Base-by-base conservation (phyloP, 1,140 invertebrate species). In the Brachystomella parvula region DNA sequence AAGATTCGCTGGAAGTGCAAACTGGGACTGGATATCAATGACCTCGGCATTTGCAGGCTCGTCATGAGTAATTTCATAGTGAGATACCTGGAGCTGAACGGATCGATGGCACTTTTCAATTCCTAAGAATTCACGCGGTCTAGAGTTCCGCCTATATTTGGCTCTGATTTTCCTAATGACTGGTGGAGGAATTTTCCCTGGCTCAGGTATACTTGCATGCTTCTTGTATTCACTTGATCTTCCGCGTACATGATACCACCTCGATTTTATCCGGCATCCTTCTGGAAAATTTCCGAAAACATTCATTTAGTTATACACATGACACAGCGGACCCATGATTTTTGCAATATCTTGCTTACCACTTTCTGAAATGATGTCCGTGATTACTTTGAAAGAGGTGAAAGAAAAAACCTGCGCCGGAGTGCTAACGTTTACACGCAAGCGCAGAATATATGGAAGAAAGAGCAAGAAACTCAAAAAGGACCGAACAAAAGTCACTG, bases 201-300 rank as follows among this genome's bases (percentile, higher is more conserved):
- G 12, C 49, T 17, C 35, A 39, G 35, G 35, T 39, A 6, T 9
- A 39, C 6, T 6, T 39, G 6, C 19, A 9, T 39, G 35, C 6
- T 39, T 6, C 35, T 39, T 39, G 19, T 53, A 24, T 53, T 24
- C 12, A 53, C 12, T 39, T 19, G 24, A 53, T 53, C 6, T 53
- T 15, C 49, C 21, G 3, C 12, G 24, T 19, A 9, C 19, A 6
- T 15, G 12, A 24, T 17, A 53, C 49, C 9, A 53, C 49, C 24
- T 53, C 49, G 6, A 53, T 53, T 26, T 53, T 15, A 24, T 53
- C 49, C 49, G 49, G 49, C 49, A 53, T 53, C 24, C 49, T 9
- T 15, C 49, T n/a, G n/a, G n/a, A n/a, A n/a, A n/a, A n/a, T n/a
- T n/a, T n/a, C n/a, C n/a, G n/a, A n/a, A n/a, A n/a, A n/a, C n/a